These are phyloP conservation scores for Julus scanicus DNA, from an alignment of 2,888 invertebrate species.

Conservation along the genomic window DNA sequence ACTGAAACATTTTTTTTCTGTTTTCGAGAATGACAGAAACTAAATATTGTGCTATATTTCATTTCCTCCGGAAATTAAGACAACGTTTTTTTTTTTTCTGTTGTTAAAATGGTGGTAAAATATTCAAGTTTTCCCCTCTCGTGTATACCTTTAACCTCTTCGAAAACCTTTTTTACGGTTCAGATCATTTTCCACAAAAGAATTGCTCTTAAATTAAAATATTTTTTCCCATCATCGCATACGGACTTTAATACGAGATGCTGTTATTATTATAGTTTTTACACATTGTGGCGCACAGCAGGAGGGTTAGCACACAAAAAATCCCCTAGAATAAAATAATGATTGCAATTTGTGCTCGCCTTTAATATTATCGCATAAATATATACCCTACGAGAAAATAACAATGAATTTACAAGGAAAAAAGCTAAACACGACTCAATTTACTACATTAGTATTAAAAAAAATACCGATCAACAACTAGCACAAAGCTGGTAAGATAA, in stretches of 20 bases:
- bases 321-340: background rate
- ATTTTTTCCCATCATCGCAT: slow-evolving; percentile 22
- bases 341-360: slow-evolving; percentile 34
- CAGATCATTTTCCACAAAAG: slow-evolving; percentile 53
- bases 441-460: background rate
- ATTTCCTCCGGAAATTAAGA: slow-evolving; percentile 45
- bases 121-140: background rate
- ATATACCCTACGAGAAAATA: background rate
- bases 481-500: background rate
- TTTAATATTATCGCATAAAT: slow-evolving; percentile 24
- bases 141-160: background rate
- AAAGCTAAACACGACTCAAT: slow-evolving; percentile 17
- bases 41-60: slow-evolving; percentile 44
- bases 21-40: slow-evolving; percentile 24
- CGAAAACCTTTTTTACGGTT: slow-evolving; percentile 53
- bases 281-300: background rate
- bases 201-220: slow-evolving; percentile 46
- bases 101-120: background rate
- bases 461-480: background rate
- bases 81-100: background rate
- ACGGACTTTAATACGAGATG: background rate
- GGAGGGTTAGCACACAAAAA: background rate
- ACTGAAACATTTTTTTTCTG: background rate
- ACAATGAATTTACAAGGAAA: slow-evolving; percentile 20
- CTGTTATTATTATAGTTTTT: slow-evolving; percentile 28